Base-by-base conservation (phyloP, 2,113 vertebrate genomes). In the Macroglossus sobrinus region DNA sequence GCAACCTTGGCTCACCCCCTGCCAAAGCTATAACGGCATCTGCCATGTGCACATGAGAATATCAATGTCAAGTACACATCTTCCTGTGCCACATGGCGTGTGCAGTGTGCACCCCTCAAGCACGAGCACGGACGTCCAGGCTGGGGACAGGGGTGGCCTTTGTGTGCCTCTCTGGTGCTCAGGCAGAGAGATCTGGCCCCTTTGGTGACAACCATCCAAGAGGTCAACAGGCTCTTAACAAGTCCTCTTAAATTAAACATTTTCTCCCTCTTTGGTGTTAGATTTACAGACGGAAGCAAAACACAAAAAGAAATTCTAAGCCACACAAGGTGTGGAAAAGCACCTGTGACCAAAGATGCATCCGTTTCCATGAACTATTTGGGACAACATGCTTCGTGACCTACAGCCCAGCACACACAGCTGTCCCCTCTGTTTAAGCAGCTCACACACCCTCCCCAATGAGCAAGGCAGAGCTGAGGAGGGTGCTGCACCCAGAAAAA, bases 91-190 rank as follows among this genome's bases (percentile, higher is more conserved):
- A 7, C 18, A 38, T 12, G 50, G 40, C 71, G 10, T 18, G 80
- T 64, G 66, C 53, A 1, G 10, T 1, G 22, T 26, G 38, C 63
- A 90, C 91, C 79, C 95, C 94, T 91, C 63, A 68, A 14, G 33
- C n/a, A 5, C 7, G 90, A 47, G 66, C 30, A 3, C 0, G 0
- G 18, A 10, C 4, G 1, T 9, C 1, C 11, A 55, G 66, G 12
- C 19, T 47, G 22, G 7, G 59, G 5, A 18, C 1, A 28, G 14
- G 12, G 24, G 12, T 14, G 24, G 66, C 50, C 50, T 89, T 59
- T 4, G 14, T 33, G 33, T 11, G 28, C 22, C 26, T 59, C 40
- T 45, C 66, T 2, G 1, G 33, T 50, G n/a, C 82, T 87, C 1
- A 9, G 26, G 3, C 22, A 91, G 35, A 59, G 47, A 57, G 7